Base-by-base conservation (phyloP, 2,888 invertebrate species). In the Lamellibrachia satsuma region DNA sequence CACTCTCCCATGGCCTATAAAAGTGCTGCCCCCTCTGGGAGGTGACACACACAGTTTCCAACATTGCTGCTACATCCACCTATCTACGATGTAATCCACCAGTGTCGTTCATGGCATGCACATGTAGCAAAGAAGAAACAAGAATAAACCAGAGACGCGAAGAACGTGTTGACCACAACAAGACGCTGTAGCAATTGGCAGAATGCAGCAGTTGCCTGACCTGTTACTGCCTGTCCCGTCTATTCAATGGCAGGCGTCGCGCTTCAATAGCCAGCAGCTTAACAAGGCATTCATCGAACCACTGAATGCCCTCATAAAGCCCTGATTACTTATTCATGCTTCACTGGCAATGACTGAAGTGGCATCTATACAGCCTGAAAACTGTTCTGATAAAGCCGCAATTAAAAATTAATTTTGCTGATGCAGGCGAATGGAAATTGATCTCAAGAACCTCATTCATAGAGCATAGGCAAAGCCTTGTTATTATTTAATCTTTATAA, bases 41-140 rank as follows among this genome's bases (percentile, higher is more conserved):
- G 22, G 22, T 6, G 3, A 22, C 75, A 75, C 75, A 75, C 75
- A 75, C 22, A 75, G 22, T 75, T 75, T 75, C 75, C 75, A 75
- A 75, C 75, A 75, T 75, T 75, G 75, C 75, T 75, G 75, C 75
- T 75, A 75, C 75, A 75, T 75, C 75, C 75, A 75, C 75, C 75
- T 75, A 75, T 22, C 75, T 75, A 75, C 15, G 4, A 22, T 15
- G 75, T 75, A 75, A 22, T 4, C 75, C 75, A 75, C 75, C 6
- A 75, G 75, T 15, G 22, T 15, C 2, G 15, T 75, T n/a, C 75
- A 75, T 75, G n/a, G n/a, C 75, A 0, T 75, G 75, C 75, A n/a
- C 75, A 75, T 75, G 7, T 8, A 57, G 57, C 57, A 57, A 39
- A 39, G 75, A 75, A 75, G n/a, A n/a, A 6, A 75, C n/a, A n/a